Conservation (phyloP, 2,113 vertebrate species). For the Semnopithecus entellus region DNA sequence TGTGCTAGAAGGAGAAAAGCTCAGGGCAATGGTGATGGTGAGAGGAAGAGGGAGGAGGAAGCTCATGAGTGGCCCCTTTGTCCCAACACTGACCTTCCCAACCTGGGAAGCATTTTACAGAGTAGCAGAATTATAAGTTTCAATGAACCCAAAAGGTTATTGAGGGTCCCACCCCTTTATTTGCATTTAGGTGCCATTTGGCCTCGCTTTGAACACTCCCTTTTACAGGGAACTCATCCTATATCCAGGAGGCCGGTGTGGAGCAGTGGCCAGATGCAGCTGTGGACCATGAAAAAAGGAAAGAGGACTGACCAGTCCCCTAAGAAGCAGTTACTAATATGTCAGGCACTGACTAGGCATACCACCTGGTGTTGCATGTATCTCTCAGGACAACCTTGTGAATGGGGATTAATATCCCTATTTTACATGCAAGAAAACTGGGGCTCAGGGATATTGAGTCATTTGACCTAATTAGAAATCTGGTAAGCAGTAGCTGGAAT, state of each 20-base stretch:
- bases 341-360: not conserved
- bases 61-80: too few relatives aligned
- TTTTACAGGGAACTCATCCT: not conserved
- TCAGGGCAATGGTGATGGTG: not conserved
- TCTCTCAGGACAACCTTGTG: slow-evolving; percentile 2
- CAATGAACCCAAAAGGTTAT: not conserved
- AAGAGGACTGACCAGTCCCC: not conserved
- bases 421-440: slow-evolving; percentile 26
- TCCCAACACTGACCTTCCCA: not conserved
- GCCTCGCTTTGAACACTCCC: not conserved
- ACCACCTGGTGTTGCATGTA: not conserved
- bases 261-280: not conserved
- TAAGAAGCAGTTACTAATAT: not conserved
- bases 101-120: not conserved
- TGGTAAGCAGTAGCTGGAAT: slow-evolving; percentile 11
- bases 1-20: not conserved
- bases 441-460: slow-evolving; percentile 53
- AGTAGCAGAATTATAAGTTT: not conserved
- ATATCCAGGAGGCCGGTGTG: not conserved
- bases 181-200: not conserved
- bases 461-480: slow-evolving; percentile 33
- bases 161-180: not conserved
- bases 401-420: slow-evolving; percentile 35
- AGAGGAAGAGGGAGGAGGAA: not conserved
- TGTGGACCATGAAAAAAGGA: not conserved